A percentile compares a stretch with the other conserved stretches of the same genome.
phyloP scores from a whole-genome alignment of 30 jellyfish, hydroid and myxozoan genomes.

The Chironex yamaguchii region DNA sequence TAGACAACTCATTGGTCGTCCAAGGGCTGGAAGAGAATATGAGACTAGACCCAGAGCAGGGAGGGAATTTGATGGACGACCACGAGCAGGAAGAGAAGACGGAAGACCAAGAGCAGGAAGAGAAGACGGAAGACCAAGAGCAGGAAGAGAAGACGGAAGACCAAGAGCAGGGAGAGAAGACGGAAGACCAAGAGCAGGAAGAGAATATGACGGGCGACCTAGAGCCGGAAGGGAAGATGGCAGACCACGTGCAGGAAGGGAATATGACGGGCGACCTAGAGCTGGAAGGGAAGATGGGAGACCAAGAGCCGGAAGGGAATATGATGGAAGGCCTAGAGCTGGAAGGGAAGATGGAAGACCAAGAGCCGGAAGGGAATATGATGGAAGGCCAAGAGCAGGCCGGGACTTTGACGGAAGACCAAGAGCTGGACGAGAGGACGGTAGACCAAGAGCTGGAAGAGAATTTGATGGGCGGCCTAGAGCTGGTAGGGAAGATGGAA shows the following conservation, averaged over 20 bases:
- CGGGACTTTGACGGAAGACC: neutral
- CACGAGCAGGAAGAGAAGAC: neutral
- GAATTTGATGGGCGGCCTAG: neutral
- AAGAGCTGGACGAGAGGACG: neutral
- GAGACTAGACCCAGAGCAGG: neutral
- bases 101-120: neutral
- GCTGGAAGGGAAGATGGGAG: neutral
- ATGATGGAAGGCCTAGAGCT: neutral
- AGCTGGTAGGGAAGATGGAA: neutral
- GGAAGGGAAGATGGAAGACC: neutral
- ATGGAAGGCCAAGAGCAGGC: neutral
- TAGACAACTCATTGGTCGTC: neutral
- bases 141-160: neutral
- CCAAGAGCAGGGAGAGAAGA: neutral
- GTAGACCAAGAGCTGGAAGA: neutral
- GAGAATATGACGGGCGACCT: neutral
- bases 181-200: neutral
- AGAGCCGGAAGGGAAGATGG: neutral
- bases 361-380: neutral
- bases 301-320: neutral
- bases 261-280: neutral
- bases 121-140: neutral
- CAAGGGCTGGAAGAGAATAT: neutral
- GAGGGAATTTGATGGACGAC: neutral
- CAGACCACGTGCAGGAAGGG: neutral